Conservation (phyloP, 2,888 invertebrate genomes). For the Asteroscopus sphinx region DNA sequence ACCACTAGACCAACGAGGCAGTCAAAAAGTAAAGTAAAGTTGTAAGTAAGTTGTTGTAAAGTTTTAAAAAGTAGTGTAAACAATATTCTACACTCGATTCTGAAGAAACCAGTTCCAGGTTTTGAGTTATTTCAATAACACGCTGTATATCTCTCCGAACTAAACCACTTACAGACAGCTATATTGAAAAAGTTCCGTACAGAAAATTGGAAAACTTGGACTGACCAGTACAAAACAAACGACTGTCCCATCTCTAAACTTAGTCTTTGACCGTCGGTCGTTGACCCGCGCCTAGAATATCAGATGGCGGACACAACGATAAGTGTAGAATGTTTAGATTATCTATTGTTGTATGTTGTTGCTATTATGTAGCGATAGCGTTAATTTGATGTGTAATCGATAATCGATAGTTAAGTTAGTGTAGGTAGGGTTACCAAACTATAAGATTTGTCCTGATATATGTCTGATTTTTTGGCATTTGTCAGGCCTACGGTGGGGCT, state of each 20-base stretch:
- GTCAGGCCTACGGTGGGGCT: too few species aligned
- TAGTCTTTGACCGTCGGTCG: constrained; percentile 45
- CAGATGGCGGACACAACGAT: constrained; percentile 52
- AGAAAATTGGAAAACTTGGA: constrained; percentile 49
- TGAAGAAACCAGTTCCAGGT: too few species aligned
- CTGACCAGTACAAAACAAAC: constrained; percentile 37
- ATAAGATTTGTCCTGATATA: too few species aligned
- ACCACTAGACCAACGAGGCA: too few species aligned
- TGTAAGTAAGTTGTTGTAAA: too few species aligned
- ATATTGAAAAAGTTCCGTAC: constrained; percentile 45
- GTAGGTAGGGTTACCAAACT: too few species aligned
- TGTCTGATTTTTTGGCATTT: too few species aligned
- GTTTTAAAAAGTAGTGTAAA: too few species aligned
- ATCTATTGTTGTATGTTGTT: constrained; percentile 56
- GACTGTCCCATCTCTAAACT: constrained; percentile 36
- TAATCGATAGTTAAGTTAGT: too few species aligned
- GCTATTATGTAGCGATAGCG: constrained; percentile 33
- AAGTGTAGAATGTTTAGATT: constrained; percentile 56
- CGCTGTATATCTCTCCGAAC: constrained; percentile 26
- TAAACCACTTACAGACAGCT: constrained; percentile 27
- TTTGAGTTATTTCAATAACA: too few species aligned
- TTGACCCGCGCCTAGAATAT: constrained; percentile 54
- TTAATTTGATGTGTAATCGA: constrained; percentile 15
- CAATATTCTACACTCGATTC: too few species aligned
- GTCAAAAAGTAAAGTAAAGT: too few species aligned